Conservation (phyloP, 2,888 invertebrate species). For the Tenthredo notha region DNA sequence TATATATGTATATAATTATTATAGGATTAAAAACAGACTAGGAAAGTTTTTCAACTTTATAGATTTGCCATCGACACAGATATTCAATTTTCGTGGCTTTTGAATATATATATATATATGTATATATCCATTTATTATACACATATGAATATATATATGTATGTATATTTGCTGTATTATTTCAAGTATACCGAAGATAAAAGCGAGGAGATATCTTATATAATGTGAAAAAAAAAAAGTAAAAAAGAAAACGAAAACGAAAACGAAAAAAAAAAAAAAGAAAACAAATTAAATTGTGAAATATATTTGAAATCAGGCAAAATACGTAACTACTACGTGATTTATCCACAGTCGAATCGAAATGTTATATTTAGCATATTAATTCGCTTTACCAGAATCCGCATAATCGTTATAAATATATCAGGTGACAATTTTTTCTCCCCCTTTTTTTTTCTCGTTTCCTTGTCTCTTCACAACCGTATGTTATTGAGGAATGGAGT, state of each 20-base stretch:
- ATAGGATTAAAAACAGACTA: background rate
- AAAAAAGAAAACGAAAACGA: background rate
- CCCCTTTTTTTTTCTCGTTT: background rate
- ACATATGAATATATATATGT: background rate
- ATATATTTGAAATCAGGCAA: background rate
- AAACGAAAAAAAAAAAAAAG: background rate
- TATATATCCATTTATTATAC: background rate
- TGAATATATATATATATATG: too few species aligned
- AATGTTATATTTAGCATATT: slow-evolving; percentile 12
- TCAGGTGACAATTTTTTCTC: background rate
- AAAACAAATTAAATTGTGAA: slow-evolving; percentile 4
- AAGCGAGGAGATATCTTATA: background rate
- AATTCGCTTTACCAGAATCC: background rate
- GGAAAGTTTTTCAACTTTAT: background rate
- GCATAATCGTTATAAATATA: background rate
- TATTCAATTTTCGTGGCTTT: slow-evolving; percentile 12
- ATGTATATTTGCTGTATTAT: background rate
- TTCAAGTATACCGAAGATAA: background rate
- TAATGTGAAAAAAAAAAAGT: background rate
- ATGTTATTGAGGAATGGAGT: background rate
- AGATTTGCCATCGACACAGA: slow-evolving; percentile 13
- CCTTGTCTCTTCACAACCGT: background rate
- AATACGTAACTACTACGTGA: background rate
- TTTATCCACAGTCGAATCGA: slow-evolving; percentile 1
- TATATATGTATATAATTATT: background rate